Conservation (phyloP, 2,113 vertebrate species). For the Eurystomus gularis region DNA sequence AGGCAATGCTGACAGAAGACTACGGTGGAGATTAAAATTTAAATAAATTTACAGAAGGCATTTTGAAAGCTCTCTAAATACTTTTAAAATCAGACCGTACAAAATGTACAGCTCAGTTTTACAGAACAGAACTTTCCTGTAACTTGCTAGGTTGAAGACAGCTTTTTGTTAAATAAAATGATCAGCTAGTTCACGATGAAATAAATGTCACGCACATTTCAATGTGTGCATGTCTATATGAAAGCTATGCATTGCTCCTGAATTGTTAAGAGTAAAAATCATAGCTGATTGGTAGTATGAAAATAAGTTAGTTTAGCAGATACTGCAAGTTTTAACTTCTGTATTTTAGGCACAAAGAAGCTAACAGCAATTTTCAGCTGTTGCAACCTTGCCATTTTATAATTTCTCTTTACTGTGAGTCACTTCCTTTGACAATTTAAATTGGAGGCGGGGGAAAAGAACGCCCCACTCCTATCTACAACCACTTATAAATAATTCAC, state of each 20-base stretch:
- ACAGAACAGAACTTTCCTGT: background rate
- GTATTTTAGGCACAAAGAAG: constrained; percentile 5
- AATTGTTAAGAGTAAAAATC: constrained; percentile 68
- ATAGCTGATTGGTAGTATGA: constrained; percentile 50
- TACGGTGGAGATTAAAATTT: background rate
- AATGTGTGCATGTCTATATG: background rate
- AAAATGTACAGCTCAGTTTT: background rate
- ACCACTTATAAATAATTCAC: constrained; percentile 30
- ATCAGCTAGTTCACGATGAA: constrained; percentile 62
- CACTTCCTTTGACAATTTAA: background rate
- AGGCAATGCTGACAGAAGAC: constrained; percentile 24
- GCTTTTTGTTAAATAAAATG: constrained; percentile 50
- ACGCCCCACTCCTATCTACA: background rate
- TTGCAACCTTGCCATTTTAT: background rate
- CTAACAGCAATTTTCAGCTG: background rate
- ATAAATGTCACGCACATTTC: constrained; percentile 56
- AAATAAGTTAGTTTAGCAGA: constrained; percentile 62
- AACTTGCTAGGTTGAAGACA: constrained; percentile 12
- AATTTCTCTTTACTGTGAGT: background rate
- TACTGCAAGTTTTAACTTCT: background rate
- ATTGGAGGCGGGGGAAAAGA: background rate
- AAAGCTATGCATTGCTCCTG: constrained; percentile 13
- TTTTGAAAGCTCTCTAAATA: background rate
- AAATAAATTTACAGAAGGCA: background rate
- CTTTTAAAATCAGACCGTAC: background rate